Percentiles rank a stretch among this genome's conserved stretches.
These are phyloP conservation scores for Sarcophaga variegata DNA, from an alignment of 2,888 invertebrate genomes.

Conservation along the genomic window DNA sequence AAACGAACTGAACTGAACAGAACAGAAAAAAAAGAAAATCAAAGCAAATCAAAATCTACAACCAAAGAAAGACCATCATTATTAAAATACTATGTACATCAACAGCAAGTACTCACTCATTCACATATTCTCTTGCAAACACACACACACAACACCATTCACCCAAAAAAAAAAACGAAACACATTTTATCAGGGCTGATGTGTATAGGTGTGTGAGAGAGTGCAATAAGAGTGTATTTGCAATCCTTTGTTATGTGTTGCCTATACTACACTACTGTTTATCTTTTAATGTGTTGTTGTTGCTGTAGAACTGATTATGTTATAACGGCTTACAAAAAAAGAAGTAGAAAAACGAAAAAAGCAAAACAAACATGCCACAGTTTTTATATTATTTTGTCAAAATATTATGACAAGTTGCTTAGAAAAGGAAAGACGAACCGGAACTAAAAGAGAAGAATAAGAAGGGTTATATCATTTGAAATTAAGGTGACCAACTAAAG, in stretches of 20 bases:
- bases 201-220: background rate
- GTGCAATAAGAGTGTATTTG: background rate
- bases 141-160: conserved; percentile 18
- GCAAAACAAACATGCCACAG: conserved; percentile 52
- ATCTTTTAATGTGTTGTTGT: background rate
- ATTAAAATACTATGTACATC: background rate
- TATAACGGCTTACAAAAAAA: background rate
- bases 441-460: conserved; percentile 9
- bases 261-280: background rate
- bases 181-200: conserved; percentile 28
- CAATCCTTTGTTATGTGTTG: conserved; percentile 51
- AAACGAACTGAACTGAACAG: conserved; percentile 16
- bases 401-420: conserved; percentile 64
- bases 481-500: conserved; percentile 30
- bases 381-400: conserved; percentile 59
- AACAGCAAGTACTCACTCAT: conserved; percentile 4
- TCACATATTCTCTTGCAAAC: background rate
- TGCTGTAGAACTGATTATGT: conserved; percentile 44
- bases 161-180: conserved; percentile 28
- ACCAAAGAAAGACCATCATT: background rate
- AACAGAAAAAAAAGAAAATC: conserved; percentile 31
- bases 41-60: conserved; percentile 27
- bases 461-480: conserved; percentile 19
- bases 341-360: conserved; percentile 9
- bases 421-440: conserved; percentile 7